Evolutionary conservation across 2,888 invertebrate genomes (phyloP).

Genomic region (Nephrotoma guestfalica): DNA sequence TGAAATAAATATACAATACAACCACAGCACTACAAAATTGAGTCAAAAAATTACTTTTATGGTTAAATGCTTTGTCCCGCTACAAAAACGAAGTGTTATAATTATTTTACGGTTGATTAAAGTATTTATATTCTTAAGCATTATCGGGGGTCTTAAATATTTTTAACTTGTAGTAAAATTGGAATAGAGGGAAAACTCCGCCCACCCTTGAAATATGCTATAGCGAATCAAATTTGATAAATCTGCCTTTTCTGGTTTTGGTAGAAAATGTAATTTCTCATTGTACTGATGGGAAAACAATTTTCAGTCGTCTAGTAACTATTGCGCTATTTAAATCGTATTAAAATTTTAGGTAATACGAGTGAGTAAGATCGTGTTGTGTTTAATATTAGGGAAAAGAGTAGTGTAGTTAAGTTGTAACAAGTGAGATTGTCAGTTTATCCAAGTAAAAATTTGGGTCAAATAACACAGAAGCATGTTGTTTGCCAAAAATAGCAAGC

Average conservation of each 20-base stretch:
- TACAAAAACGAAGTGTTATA: neutral
- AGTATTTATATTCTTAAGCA: neutral
- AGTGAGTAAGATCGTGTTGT: neutral
- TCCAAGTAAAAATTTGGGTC: slow-evolving; percentile 14
- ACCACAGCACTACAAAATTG: neutral
- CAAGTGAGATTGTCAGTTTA: slow-evolving; percentile 12
- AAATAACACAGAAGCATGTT: slow-evolving; percentile 15
- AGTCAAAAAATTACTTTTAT: neutral
- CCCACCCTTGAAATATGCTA: neutral
- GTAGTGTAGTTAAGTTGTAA: neutral
- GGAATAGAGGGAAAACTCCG: neutral
- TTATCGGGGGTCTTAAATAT: neutral
- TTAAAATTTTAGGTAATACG: neutral
- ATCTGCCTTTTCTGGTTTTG: neutral
- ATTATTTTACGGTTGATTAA: neutral
- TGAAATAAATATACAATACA: neutral
- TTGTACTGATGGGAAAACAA: neutral
- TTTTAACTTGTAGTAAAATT: neutral
- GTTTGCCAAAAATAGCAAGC: slow-evolving; percentile 13
- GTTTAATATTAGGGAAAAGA: neutral
- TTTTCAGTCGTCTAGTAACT: neutral
- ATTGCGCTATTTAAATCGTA: neutral
- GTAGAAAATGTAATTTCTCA: neutral
- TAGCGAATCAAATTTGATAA: neutral
- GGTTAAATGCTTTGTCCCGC: too few species aligned